A percentile compares a stretch with the other conserved stretches of the same genome.
These are phyloP conservation scores for Ostrea denselamellosa DNA, from an alignment of 1,140 invertebrate genomes.

Conservation along the genomic window DNA sequence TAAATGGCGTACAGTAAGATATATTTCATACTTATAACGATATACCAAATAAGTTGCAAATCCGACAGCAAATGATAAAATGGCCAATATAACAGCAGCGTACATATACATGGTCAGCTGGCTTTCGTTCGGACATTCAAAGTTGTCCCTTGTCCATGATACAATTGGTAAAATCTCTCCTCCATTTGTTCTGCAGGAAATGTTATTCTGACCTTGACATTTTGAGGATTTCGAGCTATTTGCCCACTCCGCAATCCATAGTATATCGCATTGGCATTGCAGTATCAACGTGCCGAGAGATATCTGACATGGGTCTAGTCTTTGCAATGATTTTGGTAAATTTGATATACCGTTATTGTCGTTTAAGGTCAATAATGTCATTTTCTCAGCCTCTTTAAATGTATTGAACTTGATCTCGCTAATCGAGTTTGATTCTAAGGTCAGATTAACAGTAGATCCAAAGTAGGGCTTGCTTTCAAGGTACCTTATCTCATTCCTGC, in stretches of 20 bases:
- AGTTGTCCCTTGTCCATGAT: not conserved
- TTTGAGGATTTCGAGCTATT: not conserved
- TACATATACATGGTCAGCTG: not conserved
- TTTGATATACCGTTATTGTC: not conserved
- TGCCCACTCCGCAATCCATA: slow-evolving; percentile 48
- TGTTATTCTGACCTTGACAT: not conserved
- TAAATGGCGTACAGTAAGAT: not conserved
- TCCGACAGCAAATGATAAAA: not conserved
- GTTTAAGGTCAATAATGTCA: not conserved
- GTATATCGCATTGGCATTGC: slow-evolving; percentile 38
- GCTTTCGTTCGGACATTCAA: not conserved
- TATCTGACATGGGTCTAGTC: slow-evolving; percentile 37
- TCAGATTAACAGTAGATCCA: not conserved
- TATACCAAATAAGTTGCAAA: not conserved
- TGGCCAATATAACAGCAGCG: not conserved
- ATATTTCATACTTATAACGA: slow-evolving; percentile 38
- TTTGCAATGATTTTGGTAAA: slow-evolving; percentile 12
- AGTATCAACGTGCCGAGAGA: not conserved
- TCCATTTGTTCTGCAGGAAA: not conserved
- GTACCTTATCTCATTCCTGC: slow-evolving; percentile 8
- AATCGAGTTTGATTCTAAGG: not conserved
- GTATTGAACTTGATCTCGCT: not conserved
- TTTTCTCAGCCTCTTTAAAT: not conserved
- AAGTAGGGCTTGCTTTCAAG: slow-evolving; percentile 15
- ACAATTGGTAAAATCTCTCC: not conserved